Base-by-base conservation (phyloP, 1,140 invertebrate species). In the Hycleus phaleratus region DNA sequence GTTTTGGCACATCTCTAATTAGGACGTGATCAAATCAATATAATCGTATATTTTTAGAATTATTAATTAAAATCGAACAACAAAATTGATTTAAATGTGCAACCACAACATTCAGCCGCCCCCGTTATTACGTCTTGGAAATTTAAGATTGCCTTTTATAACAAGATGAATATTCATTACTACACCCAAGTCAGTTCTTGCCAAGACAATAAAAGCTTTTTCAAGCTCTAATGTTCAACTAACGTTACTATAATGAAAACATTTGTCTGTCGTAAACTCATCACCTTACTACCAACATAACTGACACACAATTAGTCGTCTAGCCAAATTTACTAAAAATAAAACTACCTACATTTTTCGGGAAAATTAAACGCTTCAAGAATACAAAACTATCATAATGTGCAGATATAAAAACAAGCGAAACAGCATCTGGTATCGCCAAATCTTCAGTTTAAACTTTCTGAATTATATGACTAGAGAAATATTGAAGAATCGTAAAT, bases 131-230 rank as follows among this genome's bases (percentile, higher is more conserved):
- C 7, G 32, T 32, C 51, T 58, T 54, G 45, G 50, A 59, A 62
- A 65, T 44, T 57, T 53, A 38, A 58, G 46, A 49, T 58, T 49
- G 56, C 45, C 56, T 63, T 60, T 60, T 63, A 51, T 59, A 55
- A 49, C 49, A 42, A 48, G 46, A 64, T 64, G 59, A 61, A 61
- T 61, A 64, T 64, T 64, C 59, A 64, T 63, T 56, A 58, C 61
- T 63, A 43, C 58, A 32, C 56, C 51, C 59, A 26, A 54, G 46
- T 25, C 42, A 53, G 51, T 53, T 39, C 50, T 49, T 48, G 32
- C 32, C 53, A 32, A 46, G 59, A 60, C 54, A 60, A 60, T 57
- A 49, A 53, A 44, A 52, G 47, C 53, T 60, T 57, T 60, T 60
- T 60, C 54, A 48, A 49, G 46, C 53, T 49, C 44, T 60, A 60